A percentile compares a stretch with the other conserved stretches of the same genome.
These are phyloP conservation scores for Porites lobata DNA, from an alignment of 92 coral and sea anemone genomes.

Conservation along the genomic window DNA sequence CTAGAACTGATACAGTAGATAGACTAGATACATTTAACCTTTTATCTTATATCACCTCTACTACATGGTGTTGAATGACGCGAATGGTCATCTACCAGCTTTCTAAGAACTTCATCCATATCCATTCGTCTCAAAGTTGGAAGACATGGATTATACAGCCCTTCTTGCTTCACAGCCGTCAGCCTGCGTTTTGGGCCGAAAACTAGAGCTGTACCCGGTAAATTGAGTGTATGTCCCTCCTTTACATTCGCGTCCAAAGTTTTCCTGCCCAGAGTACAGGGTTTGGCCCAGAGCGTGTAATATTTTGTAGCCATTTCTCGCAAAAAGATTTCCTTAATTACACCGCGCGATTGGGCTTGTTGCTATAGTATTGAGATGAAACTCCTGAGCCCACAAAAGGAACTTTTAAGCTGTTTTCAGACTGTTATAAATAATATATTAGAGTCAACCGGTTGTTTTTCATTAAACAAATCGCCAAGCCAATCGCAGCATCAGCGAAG, in stretches of 20 bases:
- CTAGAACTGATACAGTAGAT: background rate
- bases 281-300: constrained; percentile 69
- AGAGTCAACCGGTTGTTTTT: constrained; percentile 35
- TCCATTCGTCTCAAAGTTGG: constrained; percentile 94
- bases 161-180: constrained; percentile 83
- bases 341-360: background rate
- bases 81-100: constrained; percentile 85
- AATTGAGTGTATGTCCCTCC: background rate
- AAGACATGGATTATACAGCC: constrained; percentile 85
- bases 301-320: constrained; percentile 65
- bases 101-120: constrained; percentile 87
- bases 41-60: constrained; percentile 61
- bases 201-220: constrained; percentile 16
- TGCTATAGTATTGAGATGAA: background rate
- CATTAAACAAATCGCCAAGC: constrained; percentile 13
- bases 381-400: background rate
- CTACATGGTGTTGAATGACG: constrained; percentile 80
- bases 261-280: constrained; percentile 67
- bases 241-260: constrained; percentile 46
- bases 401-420: constrained; percentile 18
- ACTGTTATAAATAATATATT: constrained; percentile 29
- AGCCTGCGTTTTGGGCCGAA: constrained; percentile 51
- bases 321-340: background rate
- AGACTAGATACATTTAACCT: background rate
- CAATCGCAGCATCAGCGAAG: constrained; percentile 12